Evolutionary conservation across 2,888 invertebrate species (phyloP), one percentile per base, ranked within the genome.

Genomic region (Hedya salicella): DNA sequence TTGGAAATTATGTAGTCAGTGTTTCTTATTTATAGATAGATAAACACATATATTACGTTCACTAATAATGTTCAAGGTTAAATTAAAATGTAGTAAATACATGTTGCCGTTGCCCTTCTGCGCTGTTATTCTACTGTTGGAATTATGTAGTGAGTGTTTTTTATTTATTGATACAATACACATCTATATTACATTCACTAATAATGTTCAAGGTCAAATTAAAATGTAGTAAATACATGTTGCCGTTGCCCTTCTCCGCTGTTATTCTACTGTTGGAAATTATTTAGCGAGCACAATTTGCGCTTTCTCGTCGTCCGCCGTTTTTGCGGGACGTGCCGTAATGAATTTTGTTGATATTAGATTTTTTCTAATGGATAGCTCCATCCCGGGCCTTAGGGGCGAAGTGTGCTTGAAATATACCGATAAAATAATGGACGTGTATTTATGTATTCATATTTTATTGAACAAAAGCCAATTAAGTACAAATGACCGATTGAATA

Each of bases 141-240:
- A 73, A 73, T 73, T 72, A 73, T 77, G 77, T 72, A 54, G 70
- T 53, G 32, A 56, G 57, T n/a, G n/a, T n/a, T n/a, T n/a, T n/a
- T n/a, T n/a, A n/a, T n/a, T n/a, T n/a, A n/a, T n/a, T n/a, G n/a
- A n/a, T n/a, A n/a, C n/a, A n/a, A n/a, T n/a, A n/a, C n/a, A n/a
- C n/a, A n/a, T n/a, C n/a, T n/a, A n/a, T n/a, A n/a, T n/a, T n/a
- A n/a, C n/a, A n/a, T n/a, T n/a, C n/a, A n/a, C n/a, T 6, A 6
- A 25, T 25, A 6, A 6, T 25, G 25, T 25, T 25, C 25, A 25
- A 25, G 25, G 25, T 25, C 25, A 25, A 25, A 25, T 25, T 25
- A 25, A 25, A 25, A 25, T 6, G 25, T n/a, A 6, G 25, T 4
- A 25, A 25, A 3, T 25, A 25, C 3, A 25, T 4, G 6, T 3